These are phyloP conservation scores for Philypnodon macrostomus DNA, from an alignment of 2,797 vertebrate species.

Conservation along the genomic window DNA sequence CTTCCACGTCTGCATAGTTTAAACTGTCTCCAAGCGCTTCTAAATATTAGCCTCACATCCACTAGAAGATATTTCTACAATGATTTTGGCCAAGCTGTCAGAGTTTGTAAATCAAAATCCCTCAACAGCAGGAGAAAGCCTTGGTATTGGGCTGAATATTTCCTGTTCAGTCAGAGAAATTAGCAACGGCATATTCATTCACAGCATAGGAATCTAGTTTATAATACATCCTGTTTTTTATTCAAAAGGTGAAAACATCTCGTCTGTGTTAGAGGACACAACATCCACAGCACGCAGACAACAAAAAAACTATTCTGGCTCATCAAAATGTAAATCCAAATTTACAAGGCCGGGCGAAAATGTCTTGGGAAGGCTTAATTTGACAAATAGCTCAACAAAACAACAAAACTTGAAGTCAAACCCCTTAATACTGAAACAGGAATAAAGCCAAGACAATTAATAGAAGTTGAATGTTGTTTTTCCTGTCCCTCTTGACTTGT, in stretches of 20 bases:
- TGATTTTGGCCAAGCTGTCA: constrained; percentile 3
- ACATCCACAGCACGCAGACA: neutral
- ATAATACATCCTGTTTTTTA: no score
- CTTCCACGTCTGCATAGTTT: constrained; percentile 6
- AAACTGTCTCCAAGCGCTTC: constrained; percentile 1
- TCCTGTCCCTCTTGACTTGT: no score
- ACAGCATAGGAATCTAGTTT: neutral
- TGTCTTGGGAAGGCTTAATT: neutral
- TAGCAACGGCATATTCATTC: neutral
- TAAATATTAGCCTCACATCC: constrained; percentile 7
- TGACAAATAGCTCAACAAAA: neutral
- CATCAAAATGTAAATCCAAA: neutral
- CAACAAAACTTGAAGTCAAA: neutral
- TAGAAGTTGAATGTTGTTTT: neutral
- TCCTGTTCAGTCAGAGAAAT: constrained; percentile 10
- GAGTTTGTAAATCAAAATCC: constrained; percentile 7
- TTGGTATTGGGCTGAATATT: constrained; percentile 1
- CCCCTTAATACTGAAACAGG: neutral
- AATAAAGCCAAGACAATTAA: constrained; percentile 1
- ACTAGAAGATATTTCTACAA: neutral
- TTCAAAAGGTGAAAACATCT: neutral
- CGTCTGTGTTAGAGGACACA: neutral
- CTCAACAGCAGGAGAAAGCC: constrained; percentile 15
- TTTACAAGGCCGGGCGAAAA: neutral
- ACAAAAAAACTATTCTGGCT: neutral